These are phyloP conservation scores for Tupaia chinensis DNA, from an alignment of 2,113 vertebrate species.

Conservation along the genomic window DNA sequence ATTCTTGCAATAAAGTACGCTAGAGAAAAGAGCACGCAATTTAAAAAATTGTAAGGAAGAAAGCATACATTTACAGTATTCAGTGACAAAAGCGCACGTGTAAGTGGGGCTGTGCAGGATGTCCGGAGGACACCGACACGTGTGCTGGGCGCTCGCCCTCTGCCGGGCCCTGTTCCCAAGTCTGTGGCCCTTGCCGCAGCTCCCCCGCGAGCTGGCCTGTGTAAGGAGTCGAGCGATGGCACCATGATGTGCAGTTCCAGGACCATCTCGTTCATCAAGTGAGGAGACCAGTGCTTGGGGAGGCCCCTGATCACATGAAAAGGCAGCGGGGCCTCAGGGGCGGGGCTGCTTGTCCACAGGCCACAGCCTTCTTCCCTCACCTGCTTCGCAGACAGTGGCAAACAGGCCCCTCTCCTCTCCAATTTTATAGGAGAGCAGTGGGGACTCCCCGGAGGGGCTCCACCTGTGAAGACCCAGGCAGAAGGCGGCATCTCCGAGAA, in stretches of 20 bases:
- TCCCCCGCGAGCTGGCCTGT: rapidly evolving
- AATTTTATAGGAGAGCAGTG: background rate
- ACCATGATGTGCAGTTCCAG: rapidly evolving
- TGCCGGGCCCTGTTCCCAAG: background rate
- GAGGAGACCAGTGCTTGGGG: background rate
- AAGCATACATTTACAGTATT: too few relatives aligned
- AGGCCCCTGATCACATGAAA: background rate
- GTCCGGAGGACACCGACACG: rapidly evolving
- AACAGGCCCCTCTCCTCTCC: background rate
- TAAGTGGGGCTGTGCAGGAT: background rate
- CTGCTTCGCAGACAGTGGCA: background rate
- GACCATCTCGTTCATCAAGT: too few relatives aligned
- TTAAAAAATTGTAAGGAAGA: too few relatives aligned
- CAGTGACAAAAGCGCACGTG: too few relatives aligned
- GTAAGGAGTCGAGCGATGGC: rapidly evolving
- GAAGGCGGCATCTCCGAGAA: rapidly evolving
- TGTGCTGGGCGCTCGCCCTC: background rate
- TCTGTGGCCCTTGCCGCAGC: background rate
- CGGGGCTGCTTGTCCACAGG: background rate
- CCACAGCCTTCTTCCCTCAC: background rate
- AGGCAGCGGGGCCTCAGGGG: rapidly evolving
- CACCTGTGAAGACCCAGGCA: background rate
- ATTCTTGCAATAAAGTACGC: too few relatives aligned
- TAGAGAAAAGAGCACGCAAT: too few relatives aligned
- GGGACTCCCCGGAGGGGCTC: background rate